These are phyloP conservation scores for Sebastes fasciatus DNA, from an alignment of 2,113 vertebrate genomes.

Conservation along the genomic window DNA sequence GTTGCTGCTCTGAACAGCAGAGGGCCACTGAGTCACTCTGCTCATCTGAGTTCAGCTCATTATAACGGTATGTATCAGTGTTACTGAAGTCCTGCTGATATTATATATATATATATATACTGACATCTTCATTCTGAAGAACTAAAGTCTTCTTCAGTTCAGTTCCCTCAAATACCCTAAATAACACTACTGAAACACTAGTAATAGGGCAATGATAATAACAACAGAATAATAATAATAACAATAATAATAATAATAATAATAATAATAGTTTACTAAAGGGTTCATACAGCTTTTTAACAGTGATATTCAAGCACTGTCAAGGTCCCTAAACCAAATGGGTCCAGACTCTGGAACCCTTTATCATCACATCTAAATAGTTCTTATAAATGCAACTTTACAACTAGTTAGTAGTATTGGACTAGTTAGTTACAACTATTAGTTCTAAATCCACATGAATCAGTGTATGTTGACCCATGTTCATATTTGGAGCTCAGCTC, in stretches of 20 bases:
- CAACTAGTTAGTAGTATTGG: too few relatives aligned
- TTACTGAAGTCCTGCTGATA: neutral
- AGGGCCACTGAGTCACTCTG: conserved; percentile 60
- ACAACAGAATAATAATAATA: too few relatives aligned
- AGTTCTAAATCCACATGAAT: too few relatives aligned
- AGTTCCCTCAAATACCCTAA: too few relatives aligned
- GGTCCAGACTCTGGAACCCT: too few relatives aligned
- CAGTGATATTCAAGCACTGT: neutral
- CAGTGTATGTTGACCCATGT: too few relatives aligned
- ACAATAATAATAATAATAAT: too few relatives aligned
- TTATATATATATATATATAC: neutral
- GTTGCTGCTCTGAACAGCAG: conserved; percentile 64
- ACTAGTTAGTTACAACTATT: too few relatives aligned
- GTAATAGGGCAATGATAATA: neutral
- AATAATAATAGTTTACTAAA: neutral
- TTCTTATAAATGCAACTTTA: too few relatives aligned
- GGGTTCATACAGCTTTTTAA: neutral
- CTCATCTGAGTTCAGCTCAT: neutral
- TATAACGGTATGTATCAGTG: neutral
- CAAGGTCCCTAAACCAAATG: neutral
- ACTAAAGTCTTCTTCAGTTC: neutral
- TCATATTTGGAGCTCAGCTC: too few relatives aligned
- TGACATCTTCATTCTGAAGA: neutral
- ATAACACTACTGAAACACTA: neutral
- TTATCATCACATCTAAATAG: too few relatives aligned